phyloP scores from a whole-genome alignment of 2,113 vertebrate species.

The Rhynchomys soricoides region DNA sequence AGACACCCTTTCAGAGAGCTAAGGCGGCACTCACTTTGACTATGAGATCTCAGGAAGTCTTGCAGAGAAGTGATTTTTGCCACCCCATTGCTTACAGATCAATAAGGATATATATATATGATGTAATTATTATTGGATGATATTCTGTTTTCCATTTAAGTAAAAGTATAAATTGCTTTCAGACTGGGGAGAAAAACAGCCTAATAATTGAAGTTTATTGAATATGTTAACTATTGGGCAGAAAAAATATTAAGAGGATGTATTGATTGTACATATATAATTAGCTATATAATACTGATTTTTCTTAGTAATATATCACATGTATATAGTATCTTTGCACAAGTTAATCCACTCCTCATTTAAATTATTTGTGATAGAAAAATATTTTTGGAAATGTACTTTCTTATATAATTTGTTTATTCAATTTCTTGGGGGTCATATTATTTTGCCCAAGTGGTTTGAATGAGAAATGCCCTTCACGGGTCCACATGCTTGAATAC shows the following conservation, averaged over 20 bases:
- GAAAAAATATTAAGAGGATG: neutral
- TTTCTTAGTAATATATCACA: neutral
- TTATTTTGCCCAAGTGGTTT: neutral
- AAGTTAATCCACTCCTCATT: neutral
- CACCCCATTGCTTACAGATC: neutral
- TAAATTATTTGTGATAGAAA: neutral
- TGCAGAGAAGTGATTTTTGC: neutral
- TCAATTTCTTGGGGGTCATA: neutral
- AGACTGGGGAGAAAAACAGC: neutral
- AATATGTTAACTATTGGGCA: neutral
- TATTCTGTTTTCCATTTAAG: constrained; percentile 9
- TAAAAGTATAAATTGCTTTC: constrained; percentile 20
- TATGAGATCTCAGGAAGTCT: neutral
- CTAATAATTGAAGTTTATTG: neutral
- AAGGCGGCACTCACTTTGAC: neutral
- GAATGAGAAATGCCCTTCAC: neutral
- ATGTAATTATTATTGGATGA: constrained; percentile 20
- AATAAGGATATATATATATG: neutral
- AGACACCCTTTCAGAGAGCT: neutral
- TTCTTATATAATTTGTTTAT: neutral
- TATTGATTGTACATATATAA: neutral
- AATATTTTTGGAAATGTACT: neutral
- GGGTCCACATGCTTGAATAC: neutral
- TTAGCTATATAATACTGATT: neutral
- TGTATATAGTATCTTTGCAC: neutral